phyloP scores from a whole-genome alignment of 2,797 vertebrate species.

The Alfaro cultratus region DNA sequence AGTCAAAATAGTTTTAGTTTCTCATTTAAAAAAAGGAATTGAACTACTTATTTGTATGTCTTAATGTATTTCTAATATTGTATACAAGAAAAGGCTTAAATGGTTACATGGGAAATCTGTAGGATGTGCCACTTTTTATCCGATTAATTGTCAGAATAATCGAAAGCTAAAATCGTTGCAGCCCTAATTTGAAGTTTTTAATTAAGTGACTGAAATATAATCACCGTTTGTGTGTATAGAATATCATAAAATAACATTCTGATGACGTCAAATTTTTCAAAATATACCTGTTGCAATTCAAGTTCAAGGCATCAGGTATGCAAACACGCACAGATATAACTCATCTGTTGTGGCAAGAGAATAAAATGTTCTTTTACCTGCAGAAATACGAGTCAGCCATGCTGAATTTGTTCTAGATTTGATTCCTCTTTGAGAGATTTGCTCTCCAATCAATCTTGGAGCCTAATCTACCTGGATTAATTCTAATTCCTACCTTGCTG shows the following conservation, averaged over 20 bases:
- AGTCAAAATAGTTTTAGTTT: too few species aligned
- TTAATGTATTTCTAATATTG: too few species aligned
- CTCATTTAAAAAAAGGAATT: too few species aligned
- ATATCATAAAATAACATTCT: neutral
- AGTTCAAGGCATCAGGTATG: neutral
- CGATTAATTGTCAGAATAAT: too few species aligned
- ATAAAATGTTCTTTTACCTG: neutral
- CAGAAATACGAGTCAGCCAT: conserved; percentile 10
- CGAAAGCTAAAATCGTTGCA: too few species aligned
- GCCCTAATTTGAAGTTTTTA: neutral
- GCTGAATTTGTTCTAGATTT: conserved; percentile 24
- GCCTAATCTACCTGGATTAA: conserved; percentile 79
- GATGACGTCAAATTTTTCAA: neutral
- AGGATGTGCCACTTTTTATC: too few species aligned
- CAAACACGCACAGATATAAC: neutral
- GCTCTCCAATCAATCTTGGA: conserved; percentile 53
- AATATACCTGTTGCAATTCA: neutral
- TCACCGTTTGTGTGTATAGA: neutral
- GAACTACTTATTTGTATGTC: too few species aligned
- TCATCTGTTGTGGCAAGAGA: neutral
- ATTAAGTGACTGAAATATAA: neutral
- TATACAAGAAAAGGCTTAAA: too few species aligned
- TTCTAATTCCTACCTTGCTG: conserved; percentile 66
- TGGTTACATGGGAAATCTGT: too few species aligned
- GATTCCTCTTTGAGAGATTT: conserved; percentile 54